Evolutionary conservation across 2,113 vertebrate species (phyloP).

Genomic region (Dasyornis broadbenti): DNA sequence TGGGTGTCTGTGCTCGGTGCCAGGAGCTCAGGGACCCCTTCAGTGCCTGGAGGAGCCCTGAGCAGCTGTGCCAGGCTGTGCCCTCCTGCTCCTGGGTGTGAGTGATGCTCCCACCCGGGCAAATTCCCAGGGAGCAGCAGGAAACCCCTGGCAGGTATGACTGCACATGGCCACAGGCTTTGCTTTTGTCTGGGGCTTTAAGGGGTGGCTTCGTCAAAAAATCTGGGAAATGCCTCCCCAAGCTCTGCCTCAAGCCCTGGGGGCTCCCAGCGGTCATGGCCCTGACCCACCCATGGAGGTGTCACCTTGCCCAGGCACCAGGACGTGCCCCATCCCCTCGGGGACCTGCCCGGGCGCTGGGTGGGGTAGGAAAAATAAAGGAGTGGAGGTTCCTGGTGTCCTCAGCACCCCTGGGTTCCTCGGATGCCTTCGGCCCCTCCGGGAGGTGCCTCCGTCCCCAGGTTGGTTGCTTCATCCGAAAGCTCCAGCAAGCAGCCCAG

Average conservation of each 20-base stretch:
- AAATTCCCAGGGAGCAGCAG: accelerated
- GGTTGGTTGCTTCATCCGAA: neutral
- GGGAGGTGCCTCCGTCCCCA: neutral
- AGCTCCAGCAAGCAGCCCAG: neutral
- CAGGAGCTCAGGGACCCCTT: neutral
- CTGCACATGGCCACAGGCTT: accelerated
- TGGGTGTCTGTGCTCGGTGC: neutral
- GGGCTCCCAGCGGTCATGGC: accelerated
- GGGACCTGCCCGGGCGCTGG: neutral
- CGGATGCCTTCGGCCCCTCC: neutral
- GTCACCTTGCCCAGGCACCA: neutral
- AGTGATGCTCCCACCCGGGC: neutral
- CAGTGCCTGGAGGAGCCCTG: neutral
- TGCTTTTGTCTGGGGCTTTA: neutral
- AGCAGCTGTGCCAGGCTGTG: accelerated
- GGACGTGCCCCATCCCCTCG: neutral
- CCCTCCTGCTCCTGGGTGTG: neutral
- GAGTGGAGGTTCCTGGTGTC: neutral
- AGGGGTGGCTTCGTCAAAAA: neutral
- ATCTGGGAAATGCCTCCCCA: neutral
- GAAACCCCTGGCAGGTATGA: neutral
- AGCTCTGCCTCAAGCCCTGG: neutral
- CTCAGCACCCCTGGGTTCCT: neutral
- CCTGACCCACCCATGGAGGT: neutral
- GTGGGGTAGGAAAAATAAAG: neutral